phyloP scores from a whole-genome alignment of 2,797 vertebrate species.

The Tragopan temminckii region DNA sequence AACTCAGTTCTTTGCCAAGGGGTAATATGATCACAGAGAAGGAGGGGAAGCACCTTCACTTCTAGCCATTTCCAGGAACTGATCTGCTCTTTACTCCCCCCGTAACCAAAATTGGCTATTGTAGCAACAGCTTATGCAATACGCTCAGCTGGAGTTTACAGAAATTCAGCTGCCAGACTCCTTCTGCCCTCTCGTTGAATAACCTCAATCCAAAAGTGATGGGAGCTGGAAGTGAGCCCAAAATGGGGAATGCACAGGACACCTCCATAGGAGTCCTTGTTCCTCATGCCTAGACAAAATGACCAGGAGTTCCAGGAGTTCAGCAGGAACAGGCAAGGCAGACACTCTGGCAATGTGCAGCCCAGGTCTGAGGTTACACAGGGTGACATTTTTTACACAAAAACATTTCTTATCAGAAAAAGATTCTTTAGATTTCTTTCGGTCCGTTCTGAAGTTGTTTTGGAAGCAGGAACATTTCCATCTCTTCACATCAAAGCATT shows the following conservation, averaged over 20 bases:
- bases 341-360: background rate
- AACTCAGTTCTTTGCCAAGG: background rate
- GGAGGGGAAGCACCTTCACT: constrained; percentile 23
- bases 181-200: background rate
- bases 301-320: background rate
- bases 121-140: background rate
- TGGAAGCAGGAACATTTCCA: background rate
- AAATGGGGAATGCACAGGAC: background rate
- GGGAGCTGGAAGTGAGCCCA: background rate
- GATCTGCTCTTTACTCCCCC: background rate
- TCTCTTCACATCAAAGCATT: background rate
- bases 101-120: background rate
- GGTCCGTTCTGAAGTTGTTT: background rate
- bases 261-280: rapidly evolving
- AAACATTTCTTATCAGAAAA: background rate
- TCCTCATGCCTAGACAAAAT: rapidly evolving
- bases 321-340: background rate
- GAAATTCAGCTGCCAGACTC: background rate
- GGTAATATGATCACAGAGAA: background rate
- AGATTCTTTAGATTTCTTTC: background rate
- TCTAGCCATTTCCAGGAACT: background rate
- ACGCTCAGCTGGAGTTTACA: background rate
- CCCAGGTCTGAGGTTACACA: background rate
- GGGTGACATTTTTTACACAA: background rate
- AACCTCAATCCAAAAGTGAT: background rate